These are phyloP conservation scores for Bubo blakistoni DNA, from an alignment of 2,113 vertebrate species.

Conservation along the genomic window DNA sequence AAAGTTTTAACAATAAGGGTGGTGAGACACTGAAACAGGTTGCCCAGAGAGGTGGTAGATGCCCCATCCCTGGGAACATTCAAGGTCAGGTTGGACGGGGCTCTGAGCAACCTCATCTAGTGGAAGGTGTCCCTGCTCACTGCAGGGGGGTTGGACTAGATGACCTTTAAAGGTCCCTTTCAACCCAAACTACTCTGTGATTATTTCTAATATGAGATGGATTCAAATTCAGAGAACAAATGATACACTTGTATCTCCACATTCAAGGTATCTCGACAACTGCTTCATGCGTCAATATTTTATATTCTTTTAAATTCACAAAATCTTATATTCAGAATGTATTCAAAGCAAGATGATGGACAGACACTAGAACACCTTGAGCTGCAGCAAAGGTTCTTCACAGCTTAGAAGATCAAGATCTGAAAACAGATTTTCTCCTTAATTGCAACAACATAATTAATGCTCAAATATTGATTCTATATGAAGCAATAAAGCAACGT, in stretches of 20 bases:
- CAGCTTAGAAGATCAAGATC: background rate
- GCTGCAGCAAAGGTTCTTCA: background rate
- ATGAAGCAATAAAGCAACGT: background rate
- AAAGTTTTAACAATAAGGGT: background rate
- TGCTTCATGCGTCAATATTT: background rate
- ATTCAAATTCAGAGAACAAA: background rate
- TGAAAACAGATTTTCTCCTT: background rate
- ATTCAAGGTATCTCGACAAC: background rate
- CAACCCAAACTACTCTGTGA: background rate
- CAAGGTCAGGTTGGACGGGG: background rate
- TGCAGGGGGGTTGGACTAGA: background rate
- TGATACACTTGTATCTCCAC: background rate
- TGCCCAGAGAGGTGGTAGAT: background rate
- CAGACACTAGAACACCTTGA: background rate
- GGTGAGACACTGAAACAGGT: background rate
- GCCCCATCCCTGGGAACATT: background rate
- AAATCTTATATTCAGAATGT: background rate
- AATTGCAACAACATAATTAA: background rate
- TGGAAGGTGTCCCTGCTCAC: background rate
- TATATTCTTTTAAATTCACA: background rate
- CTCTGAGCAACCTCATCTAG: background rate
- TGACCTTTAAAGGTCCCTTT: background rate
- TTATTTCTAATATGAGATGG: background rate
- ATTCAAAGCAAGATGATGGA: background rate
- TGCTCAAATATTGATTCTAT: background rate